These are phyloP conservation scores for Halictus quadricinctus DNA, from an alignment of 2,888 invertebrate genomes.

Conservation along the genomic window DNA sequence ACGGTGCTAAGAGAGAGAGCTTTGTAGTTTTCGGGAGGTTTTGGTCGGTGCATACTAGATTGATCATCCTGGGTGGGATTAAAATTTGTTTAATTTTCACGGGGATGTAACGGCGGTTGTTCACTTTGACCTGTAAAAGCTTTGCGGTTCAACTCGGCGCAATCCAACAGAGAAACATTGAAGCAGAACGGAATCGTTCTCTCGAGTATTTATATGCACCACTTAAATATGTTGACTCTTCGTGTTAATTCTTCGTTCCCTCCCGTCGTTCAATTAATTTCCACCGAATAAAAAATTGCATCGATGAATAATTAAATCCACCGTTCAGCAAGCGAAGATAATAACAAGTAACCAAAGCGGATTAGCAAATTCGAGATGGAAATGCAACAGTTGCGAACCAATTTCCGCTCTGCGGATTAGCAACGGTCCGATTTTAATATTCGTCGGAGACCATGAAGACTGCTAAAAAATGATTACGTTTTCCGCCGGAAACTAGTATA, in stretches of 20 bases:
- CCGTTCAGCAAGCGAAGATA: slow-evolving; percentile 8
- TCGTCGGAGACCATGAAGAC: background rate
- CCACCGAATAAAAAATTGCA: background rate
- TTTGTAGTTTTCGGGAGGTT: background rate
- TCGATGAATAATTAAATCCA: slow-evolving; percentile 26
- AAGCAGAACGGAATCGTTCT: background rate
- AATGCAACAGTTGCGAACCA: slow-evolving; percentile 22
- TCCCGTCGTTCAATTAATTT: background rate
- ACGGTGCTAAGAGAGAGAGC: background rate
- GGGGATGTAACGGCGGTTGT: background rate
- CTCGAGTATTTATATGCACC: too few species aligned
- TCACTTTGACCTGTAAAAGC: background rate
- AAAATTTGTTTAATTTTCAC: background rate
- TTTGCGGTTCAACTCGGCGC: background rate
- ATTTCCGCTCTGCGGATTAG: slow-evolving; percentile 15
- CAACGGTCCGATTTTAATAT: slow-evolving; percentile 36
- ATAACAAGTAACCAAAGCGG: slow-evolving; percentile 29
- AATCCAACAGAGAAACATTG: background rate
- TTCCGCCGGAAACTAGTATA: background rate
- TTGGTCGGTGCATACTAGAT: background rate
- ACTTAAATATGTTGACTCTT: background rate
- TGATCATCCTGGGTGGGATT: background rate
- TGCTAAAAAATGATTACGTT: background rate
- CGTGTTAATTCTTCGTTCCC: background rate
- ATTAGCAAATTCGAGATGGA: slow-evolving; percentile 27